Base-by-base conservation (phyloP, 1,140 invertebrate genomes). In the Polypedilum vanderplanki region DNA sequence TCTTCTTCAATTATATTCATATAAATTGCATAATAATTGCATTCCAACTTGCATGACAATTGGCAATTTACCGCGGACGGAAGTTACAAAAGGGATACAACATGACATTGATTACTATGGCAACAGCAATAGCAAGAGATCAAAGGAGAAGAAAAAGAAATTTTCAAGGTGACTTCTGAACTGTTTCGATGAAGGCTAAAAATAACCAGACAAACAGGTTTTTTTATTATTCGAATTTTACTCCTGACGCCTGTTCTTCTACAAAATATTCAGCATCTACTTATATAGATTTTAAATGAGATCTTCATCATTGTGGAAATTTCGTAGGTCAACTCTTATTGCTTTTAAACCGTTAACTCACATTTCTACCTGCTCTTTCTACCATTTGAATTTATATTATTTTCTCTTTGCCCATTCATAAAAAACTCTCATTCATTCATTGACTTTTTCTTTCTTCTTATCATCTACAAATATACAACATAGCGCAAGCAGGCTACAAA, bases 181-280 rank as follows among this genome's bases (percentile, higher is more conserved):
- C 24, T 33, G 24, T 33, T 33, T 1, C 5, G 5, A 5, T 5
- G 24, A 33, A 57, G 46, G 46, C 46, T 15, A 57, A n/a, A 57
- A 57, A 57, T 57, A 57, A 57, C 46, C 12, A 57, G 46, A 57
- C 46, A 57, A 57, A 57, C 46, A 57, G 46, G 46, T 57, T 57
- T 57, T 46, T 46, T 57, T n/a, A 15, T 57, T n/a, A n/a, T n/a
- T n/a, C n/a, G n/a, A n/a, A n/a, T 57, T n/a, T n/a, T 57, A 12
- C 12, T 57, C 12, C 8, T 57, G 9, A 46, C 15, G 15, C 41
- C 12, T 57, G n/a, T 57, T 57, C 46, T 57, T n/a, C 46, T n/a
- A 57, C 12, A 57, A 57, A 12, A 57, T n/a, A n/a, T 12, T 57
- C 46, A 1, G 24, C 24, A 57, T n/a, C 41, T 1, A 46, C 15